Conservation (phyloP, 2,113 vertebrate genomes). For the Dermatemys mawii region DNA sequence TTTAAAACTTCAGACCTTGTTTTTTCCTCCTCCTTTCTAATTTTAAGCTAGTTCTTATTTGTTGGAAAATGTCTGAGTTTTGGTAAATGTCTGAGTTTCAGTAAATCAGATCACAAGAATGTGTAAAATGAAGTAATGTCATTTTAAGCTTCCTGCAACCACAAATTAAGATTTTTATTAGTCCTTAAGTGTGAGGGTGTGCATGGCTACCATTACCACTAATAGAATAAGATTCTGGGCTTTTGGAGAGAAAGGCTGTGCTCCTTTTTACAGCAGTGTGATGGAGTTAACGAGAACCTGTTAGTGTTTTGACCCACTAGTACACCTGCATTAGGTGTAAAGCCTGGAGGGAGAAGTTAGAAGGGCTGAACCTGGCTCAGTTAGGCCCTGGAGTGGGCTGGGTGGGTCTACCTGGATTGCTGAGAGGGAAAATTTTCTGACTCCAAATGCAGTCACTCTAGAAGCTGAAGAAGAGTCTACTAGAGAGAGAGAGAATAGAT, state of each 20-base stretch:
- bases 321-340: neutral
- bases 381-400: neutral
- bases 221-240: neutral
- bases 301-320: neutral
- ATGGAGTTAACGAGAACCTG: neutral
- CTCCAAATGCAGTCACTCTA: neutral
- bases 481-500: neutral
- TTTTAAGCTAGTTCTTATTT: conserved; percentile 21
- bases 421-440: neutral
- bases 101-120: neutral
- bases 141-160: neutral
- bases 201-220: neutral
- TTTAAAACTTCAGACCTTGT: neutral
- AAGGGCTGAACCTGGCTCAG: neutral
- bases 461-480: neutral
- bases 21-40: neutral
- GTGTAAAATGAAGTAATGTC: neutral
- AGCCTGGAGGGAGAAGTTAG: neutral
- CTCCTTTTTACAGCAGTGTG: neutral
- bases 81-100: neutral
- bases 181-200: neutral
- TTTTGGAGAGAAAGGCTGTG: neutral
- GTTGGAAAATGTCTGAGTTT: neutral
- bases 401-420: neutral
- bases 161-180: neutral